Conservation (phyloP, 2,888 invertebrate genomes). For the Macropis europaea region DNA sequence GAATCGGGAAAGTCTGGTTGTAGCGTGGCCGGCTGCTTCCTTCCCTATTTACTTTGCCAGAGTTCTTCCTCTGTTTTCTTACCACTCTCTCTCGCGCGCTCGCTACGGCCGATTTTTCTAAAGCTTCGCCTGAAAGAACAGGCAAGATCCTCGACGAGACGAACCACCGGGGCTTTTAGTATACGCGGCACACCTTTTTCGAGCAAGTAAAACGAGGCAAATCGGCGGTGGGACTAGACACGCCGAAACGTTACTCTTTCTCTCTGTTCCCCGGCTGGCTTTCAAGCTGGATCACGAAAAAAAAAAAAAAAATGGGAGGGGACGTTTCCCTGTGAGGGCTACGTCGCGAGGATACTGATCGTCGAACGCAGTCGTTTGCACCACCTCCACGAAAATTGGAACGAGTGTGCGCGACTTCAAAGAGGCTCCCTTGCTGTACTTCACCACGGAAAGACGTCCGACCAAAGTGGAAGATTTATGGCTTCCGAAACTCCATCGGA, state of each 20-base stretch:
- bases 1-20: neutral
- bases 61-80: conserved; percentile 35
- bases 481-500: conserved; percentile 45
- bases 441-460: conserved; percentile 23
- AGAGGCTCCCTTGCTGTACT: conserved; percentile 37
- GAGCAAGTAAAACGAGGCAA: conserved; percentile 46
- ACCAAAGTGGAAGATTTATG: conserved; percentile 45
- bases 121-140: conserved; percentile 32
- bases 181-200: conserved; percentile 48
- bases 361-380: conserved; percentile 44
- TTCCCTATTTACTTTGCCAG: conserved; percentile 11
- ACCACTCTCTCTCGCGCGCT: conserved; percentile 24
- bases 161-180: conserved; percentile 41
- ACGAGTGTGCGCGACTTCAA: conserved; percentile 44
- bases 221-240: conserved; percentile 37
- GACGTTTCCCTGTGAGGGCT: conserved; percentile 19
- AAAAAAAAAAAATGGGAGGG: conserved; percentile 9
- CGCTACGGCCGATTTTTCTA: conserved; percentile 45
- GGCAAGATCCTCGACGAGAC: conserved; percentile 24
- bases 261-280: conserved; percentile 13
- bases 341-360: conserved; percentile 41
- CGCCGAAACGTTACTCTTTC: neutral
- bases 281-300: conserved; percentile 29
- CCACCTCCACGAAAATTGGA: conserved; percentile 29
- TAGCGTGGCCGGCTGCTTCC: neutral